Evolutionary conservation across 2,797 vertebrate species (phyloP).

Genomic region (Onychomys leucogaster): DNA sequence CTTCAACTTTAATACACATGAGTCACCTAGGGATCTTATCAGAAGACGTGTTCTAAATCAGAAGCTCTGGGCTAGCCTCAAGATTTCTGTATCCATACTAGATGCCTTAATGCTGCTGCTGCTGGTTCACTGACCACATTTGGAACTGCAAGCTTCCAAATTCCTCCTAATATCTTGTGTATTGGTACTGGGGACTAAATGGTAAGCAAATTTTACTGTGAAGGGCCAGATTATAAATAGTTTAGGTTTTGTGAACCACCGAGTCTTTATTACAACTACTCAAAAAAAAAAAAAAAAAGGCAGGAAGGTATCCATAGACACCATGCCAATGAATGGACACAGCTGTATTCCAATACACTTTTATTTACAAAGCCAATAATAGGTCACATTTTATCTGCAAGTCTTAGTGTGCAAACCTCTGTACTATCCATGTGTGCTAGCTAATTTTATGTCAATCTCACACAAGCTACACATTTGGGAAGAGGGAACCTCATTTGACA

Average conservation of each 20-base stretch:
- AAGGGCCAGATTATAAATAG: conserved; percentile 21
- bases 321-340: neutral
- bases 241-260: neutral
- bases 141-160: neutral
- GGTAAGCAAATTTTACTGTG: neutral
- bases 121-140: neutral
- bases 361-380: neutral
- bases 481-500: neutral
- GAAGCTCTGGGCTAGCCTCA: neutral
- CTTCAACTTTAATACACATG: neutral
- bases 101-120: neutral
- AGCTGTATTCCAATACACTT: neutral
- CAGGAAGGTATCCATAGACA: neutral
- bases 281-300: neutral
- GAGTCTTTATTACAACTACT: neutral
- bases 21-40: neutral
- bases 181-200: neutral
- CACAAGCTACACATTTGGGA: neutral
- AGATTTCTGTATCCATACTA: neutral
- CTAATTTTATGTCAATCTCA: no score
- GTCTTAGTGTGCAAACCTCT: neutral
- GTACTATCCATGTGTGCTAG: neutral
- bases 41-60: neutral
- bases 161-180: neutral
- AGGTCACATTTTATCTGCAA: neutral